Evolutionary conservation across 2,888 invertebrate genomes (phyloP).

Genomic region (Cheiracanthium punctorium): DNA sequence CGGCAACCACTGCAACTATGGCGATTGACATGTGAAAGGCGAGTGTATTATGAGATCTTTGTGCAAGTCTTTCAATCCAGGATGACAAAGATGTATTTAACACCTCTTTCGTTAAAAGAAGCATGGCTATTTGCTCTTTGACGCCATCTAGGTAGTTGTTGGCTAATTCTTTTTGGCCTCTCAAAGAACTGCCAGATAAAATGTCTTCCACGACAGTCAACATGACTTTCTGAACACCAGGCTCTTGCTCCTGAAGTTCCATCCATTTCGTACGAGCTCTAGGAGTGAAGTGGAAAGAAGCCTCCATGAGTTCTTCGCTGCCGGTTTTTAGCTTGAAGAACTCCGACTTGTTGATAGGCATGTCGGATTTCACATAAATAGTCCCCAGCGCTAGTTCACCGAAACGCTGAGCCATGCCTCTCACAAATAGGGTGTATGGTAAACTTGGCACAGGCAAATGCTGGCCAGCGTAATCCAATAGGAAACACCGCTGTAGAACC

Average conservation of each 20-base stretch:
- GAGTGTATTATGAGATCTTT: slow-evolving; percentile 64
- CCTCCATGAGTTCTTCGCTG: slow-evolving; percentile 71
- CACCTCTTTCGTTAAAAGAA: slow-evolving; percentile 71
- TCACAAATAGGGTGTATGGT: slow-evolving; percentile 71
- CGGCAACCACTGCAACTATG: slow-evolving; percentile 69
- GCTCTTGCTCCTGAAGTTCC: slow-evolving; percentile 71
- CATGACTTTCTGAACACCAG: slow-evolving; percentile 56
- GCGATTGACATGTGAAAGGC: slow-evolving; percentile 70
- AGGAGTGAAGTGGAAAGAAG: slow-evolving; percentile 71
- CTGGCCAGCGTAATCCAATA: slow-evolving; percentile 67
- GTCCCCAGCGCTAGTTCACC: slow-evolving; percentile 71
- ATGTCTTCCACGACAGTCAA: slow-evolving; percentile 64
- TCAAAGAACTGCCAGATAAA: slow-evolving; percentile 48
- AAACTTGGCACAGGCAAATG: slow-evolving; percentile 67
- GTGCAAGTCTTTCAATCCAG: slow-evolving; percentile 61
- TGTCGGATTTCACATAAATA: slow-evolving; percentile 70
- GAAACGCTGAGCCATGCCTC: slow-evolving; percentile 71
- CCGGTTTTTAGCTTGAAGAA: slow-evolving; percentile 69
- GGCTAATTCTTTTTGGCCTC: slow-evolving; percentile 63
- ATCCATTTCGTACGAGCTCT: slow-evolving; percentile 68
- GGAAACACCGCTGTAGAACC: slow-evolving; percentile 66
- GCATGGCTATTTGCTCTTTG: slow-evolving; percentile 70
- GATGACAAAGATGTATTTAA: slow-evolving; percentile 64
- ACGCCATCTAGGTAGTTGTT: slow-evolving; percentile 69
- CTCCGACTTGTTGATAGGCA: slow-evolving; percentile 69